These are phyloP conservation scores for Psammodynastes pulverulentus DNA, from an alignment of 2,113 vertebrate species.

Conservation along the genomic window DNA sequence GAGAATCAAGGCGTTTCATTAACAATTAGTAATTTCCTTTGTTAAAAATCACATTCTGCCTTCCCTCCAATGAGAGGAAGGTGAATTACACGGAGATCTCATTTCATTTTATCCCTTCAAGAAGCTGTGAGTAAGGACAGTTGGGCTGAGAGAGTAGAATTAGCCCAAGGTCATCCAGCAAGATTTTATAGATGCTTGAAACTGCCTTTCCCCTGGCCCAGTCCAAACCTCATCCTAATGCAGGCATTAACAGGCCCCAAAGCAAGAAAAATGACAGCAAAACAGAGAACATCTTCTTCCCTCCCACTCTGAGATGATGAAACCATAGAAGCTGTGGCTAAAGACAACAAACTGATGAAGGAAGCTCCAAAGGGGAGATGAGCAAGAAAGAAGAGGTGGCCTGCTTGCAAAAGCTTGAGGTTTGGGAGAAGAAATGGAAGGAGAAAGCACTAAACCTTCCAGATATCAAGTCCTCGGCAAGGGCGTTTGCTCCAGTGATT, in stretches of 20 bases:
- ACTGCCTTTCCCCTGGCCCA: conserved; percentile 25
- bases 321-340: not conserved
- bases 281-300: not conserved
- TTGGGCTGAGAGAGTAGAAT: not conserved
- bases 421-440: not conserved
- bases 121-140: not conserved
- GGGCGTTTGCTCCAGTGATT: conserved; percentile 2
- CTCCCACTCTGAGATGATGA: not conserved
- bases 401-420: not conserved
- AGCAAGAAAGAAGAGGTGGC: not conserved
- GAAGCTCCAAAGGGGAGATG: not conserved
- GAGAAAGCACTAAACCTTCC: not conserved
- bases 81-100: not conserved
- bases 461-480: not conserved
- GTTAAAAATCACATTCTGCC: not conserved
- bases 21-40: not conserved
- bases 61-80: not conserved
- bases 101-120: not conserved
- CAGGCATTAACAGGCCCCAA: not conserved
- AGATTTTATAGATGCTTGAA: not conserved
- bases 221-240: conserved; percentile 4
- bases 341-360: not conserved
- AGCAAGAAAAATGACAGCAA: not conserved
- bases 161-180: not conserved
- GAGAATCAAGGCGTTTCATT: not conserved